Conservation (phyloP, 2,888 invertebrate genomes). For the Polia nebulosa region DNA sequence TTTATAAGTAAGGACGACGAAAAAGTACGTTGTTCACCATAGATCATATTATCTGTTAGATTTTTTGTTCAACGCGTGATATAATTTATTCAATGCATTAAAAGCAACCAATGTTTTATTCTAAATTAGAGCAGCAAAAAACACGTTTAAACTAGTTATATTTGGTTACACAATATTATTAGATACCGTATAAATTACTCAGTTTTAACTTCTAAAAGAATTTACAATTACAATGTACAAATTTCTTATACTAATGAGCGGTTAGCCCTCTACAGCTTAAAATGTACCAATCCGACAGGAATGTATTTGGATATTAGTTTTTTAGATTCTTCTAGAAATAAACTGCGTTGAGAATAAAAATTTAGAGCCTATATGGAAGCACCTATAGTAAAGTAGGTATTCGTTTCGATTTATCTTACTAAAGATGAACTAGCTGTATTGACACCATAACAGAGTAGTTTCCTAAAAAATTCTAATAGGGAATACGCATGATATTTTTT, state of each 20-base stretch:
- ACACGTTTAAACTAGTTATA: constrained; percentile 64
- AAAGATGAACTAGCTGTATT: not conserved
- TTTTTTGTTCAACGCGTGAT: constrained; percentile 40
- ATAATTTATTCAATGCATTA: constrained; percentile 43
- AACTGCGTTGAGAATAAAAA: constrained; percentile 57
- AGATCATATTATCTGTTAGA: constrained; percentile 2
- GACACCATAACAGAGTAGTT: too few relatives aligned
- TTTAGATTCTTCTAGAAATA: constrained; percentile 64
- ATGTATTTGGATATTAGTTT: constrained; percentile 72
- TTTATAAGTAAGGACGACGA: too few relatives aligned
- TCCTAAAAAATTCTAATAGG: too few relatives aligned
- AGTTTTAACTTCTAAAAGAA: constrained; percentile 77
- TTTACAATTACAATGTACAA: constrained; percentile 88
- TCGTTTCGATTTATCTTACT: not conserved
- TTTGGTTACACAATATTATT: constrained; percentile 76
- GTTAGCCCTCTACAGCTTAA: constrained; percentile 71
- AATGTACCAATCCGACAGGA: constrained; percentile 75
- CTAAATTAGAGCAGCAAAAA: constrained; percentile 51
- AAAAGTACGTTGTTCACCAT: constrained; percentile 15
- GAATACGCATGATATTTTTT: too few relatives aligned
- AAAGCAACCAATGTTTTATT: constrained; percentile 56
- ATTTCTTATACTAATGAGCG: constrained; percentile 81
- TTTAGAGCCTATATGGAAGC: constrained; percentile 57
- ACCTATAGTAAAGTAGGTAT: constrained; percentile 22
- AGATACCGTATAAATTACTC: constrained; percentile 72